phyloP scores from a whole-genome alignment of 2,113 vertebrate genomes.

The Perccottus glenii region DNA sequence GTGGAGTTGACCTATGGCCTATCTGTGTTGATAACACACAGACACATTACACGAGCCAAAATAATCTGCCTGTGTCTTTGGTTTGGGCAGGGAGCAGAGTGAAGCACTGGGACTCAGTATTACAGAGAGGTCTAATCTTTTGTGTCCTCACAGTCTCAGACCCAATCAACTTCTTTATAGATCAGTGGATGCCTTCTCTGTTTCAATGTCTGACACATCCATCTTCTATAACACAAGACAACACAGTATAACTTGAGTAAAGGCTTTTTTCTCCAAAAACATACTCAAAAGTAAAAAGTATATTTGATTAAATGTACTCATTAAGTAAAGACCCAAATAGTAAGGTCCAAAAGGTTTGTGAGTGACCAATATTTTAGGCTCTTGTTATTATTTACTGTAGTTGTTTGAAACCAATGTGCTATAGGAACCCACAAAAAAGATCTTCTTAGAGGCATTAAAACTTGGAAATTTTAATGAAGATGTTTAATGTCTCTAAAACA shows the following conservation, averaged over 20 bases:
- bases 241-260: too few relatives aligned
- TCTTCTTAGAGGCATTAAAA: background rate
- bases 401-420: too few relatives aligned
- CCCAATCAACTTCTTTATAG: slow-evolving; percentile 40
- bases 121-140: slow-evolving; percentile 56
- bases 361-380: background rate
- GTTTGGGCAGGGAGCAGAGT: slow-evolving; percentile 19
- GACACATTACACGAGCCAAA: slow-evolving; percentile 43
- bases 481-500: slow-evolving; percentile 75
- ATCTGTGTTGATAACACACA: slow-evolving; percentile 12
- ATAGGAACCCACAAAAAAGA: too few relatives aligned
- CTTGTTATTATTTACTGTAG: too few relatives aligned
- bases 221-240: background rate
- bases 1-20: slow-evolving; percentile 14
- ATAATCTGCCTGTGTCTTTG: slow-evolving; percentile 46
- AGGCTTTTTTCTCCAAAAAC: too few relatives aligned
- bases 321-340: too few relatives aligned
- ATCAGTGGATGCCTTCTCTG: slow-evolving; percentile 42
- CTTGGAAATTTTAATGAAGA: slow-evolving; percentile 53
- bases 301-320: too few relatives aligned
- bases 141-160: slow-evolving; percentile 41
- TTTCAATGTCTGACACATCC: background rate
- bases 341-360: too few relatives aligned
- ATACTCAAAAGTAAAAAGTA: too few relatives aligned
- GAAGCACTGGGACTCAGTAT: slow-evolving; percentile 31